Evolutionary conservation across 2,113 vertebrate genomes (phyloP).

Genomic region (Entomyzon cyanotis): DNA sequence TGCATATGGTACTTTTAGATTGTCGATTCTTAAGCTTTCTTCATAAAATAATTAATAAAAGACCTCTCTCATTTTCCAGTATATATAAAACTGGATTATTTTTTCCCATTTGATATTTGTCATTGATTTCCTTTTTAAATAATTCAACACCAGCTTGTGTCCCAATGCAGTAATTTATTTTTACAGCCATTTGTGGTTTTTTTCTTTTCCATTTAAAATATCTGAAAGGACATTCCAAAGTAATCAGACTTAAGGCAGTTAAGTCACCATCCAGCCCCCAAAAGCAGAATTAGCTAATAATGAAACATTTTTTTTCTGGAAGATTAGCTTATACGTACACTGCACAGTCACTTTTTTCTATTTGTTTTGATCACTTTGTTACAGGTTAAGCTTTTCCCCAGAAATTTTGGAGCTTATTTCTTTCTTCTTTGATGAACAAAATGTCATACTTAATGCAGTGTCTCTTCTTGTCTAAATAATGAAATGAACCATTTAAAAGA

Average conservation of each 20-base stretch:
- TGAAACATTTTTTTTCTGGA: neutral
- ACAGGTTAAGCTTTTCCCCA: neutral
- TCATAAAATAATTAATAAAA: constrained; percentile 50
- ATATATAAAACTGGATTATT: constrained; percentile 37
- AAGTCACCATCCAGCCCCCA: neutral
- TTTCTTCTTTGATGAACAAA: neutral
- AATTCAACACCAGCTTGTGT: neutral
- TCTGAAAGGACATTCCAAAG: constrained; percentile 15
- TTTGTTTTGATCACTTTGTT: constrained; percentile 9
- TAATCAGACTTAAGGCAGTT: constrained; percentile 20
- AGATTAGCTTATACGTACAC: neutral
- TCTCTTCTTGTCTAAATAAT: neutral
- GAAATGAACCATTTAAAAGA: constrained; percentile 3
- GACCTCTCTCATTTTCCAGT: neutral
- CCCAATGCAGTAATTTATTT: neutral
- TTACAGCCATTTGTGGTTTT: neutral
- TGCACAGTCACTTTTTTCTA: neutral
- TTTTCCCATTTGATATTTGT: constrained; percentile 35
- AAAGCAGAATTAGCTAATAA: constrained; percentile 35
- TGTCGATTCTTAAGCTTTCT: constrained; percentile 15
- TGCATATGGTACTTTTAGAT: neutral
- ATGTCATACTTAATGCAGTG: neutral
- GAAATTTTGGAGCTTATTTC: neutral
- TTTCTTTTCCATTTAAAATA: constrained; percentile 3
- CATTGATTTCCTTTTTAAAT: neutral